phyloP scores from a whole-genome alignment of 2,113 vertebrate genomes.

The Lontra canadensis region DNA sequence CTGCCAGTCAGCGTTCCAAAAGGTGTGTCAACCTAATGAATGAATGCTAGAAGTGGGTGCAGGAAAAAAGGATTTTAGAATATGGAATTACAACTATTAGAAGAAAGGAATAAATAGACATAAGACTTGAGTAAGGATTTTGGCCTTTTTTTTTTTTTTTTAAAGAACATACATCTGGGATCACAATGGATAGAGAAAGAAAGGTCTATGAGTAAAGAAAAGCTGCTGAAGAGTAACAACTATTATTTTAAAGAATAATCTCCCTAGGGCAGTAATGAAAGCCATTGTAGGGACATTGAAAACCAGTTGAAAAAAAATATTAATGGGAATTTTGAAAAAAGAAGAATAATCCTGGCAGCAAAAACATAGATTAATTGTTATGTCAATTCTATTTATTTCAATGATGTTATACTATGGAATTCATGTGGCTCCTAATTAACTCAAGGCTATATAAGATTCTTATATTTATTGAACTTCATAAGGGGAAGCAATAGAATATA shows the following conservation, averaged over 20 bases:
- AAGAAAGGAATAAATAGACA: background rate
- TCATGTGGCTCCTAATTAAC: conserved; percentile 35
- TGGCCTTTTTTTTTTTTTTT: background rate
- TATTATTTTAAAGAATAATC: background rate
- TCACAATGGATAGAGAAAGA: background rate
- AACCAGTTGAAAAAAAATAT: background rate
- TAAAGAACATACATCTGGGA: background rate
- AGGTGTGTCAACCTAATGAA: conserved; percentile 5
- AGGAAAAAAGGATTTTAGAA: background rate
- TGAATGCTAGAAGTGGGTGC: background rate
- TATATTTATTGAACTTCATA: background rate
- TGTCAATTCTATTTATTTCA: background rate
- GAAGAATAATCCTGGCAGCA: background rate
- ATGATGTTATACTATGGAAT: background rate
- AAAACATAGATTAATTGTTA: conserved; percentile 35
- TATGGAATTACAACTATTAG: background rate
- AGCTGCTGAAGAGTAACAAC: background rate
- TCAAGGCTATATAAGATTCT: background rate
- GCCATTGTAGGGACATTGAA: background rate
- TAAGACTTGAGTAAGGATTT: background rate
- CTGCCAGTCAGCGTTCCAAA: background rate
- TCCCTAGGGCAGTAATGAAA: background rate
- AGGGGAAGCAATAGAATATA: background rate
- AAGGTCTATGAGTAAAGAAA: background rate
- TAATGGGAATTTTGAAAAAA: background rate